These are phyloP conservation scores for Festucalex cinctus DNA, from an alignment of 2,113 vertebrate species.

Conservation along the genomic window DNA sequence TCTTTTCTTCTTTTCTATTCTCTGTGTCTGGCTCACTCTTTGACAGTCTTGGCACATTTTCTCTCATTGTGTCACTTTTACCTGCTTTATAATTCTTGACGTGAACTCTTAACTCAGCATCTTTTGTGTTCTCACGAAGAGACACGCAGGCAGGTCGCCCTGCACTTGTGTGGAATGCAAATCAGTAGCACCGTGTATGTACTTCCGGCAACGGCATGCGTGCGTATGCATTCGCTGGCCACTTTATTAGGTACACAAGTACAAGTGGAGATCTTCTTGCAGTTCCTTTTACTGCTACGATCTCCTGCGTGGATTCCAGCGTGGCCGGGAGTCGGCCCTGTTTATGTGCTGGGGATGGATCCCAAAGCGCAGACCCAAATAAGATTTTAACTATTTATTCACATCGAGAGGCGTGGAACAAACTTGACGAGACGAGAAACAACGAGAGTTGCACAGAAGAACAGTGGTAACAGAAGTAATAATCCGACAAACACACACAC, in stretches of 20 bases:
- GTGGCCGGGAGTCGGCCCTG: too few species aligned
- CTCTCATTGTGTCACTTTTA: conserved; percentile 8
- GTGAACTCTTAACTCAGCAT: conserved; percentile 47
- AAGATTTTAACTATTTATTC: too few species aligned
- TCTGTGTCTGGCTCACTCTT: neutral
- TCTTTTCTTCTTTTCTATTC: neutral
- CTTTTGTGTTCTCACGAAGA: conserved; percentile 24
- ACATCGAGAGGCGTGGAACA: too few species aligned
- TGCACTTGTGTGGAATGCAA: conserved; percentile 37
- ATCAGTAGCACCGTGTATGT: conserved; percentile 33
- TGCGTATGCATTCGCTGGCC: neutral
- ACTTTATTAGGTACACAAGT: neutral
- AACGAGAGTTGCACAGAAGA: too few species aligned
- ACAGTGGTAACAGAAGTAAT: too few species aligned
- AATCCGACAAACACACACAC: too few species aligned
- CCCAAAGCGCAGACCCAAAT: too few species aligned
- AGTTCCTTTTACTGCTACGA: too few species aligned
- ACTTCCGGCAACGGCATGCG: conserved; percentile 10
- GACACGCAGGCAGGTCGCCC: conserved; percentile 18
- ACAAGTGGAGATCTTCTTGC: too few species aligned
- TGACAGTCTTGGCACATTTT: neutral
- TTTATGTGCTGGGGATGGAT: too few species aligned
- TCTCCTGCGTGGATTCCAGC: too few species aligned
- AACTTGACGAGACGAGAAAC: too few species aligned
- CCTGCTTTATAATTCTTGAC: conserved; percentile 44